Evolutionary conservation across 92 coral and sea anemone species (phyloP).

Genomic region (Zoanthus sociatus): DNA sequence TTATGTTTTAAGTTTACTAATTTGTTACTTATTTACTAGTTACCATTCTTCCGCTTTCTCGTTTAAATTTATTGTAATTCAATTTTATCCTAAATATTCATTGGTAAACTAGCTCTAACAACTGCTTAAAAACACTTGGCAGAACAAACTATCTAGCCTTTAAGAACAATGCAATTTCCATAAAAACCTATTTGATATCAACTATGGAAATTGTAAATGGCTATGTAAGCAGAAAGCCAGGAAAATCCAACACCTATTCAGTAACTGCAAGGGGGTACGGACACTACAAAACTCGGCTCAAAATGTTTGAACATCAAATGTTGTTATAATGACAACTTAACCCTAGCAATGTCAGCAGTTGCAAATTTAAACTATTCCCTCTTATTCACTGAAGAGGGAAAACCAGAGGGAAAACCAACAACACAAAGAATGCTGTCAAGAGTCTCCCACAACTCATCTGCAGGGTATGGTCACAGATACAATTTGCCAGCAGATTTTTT

Average conservation of each 20-base stretch:
- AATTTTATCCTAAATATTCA: conserved; percentile 9
- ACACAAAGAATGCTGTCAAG: neutral
- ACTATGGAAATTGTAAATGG: neutral
- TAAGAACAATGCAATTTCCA: neutral
- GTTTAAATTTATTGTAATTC: too few relatives aligned
- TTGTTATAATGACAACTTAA: neutral
- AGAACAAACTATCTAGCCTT: conserved; percentile 16
- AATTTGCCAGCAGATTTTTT: conserved; percentile 50
- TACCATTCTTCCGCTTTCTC: too few relatives aligned
- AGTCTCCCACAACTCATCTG: neutral
- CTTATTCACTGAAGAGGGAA: neutral
- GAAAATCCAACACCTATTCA: neutral
- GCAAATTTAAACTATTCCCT: neutral
- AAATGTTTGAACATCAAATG: neutral
- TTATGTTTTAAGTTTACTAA: too few relatives aligned
- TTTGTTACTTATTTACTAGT: too few relatives aligned
- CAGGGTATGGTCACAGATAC: conserved; percentile 41
- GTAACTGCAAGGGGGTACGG: neutral
- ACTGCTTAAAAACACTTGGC: conserved; percentile 21
- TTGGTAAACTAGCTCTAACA: conserved; percentile 18
- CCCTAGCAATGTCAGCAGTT: neutral
- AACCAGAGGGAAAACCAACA: conserved; percentile 6
- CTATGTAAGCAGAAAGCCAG: neutral
- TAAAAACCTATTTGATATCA: neutral
- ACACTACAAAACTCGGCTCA: neutral